Percentiles rank a stretch among this genome's conserved stretches.
These are phyloP conservation scores for Catamblyrhynchus diadema DNA, from an alignment of 2,797 vertebrate species.

Conservation along the genomic window DNA sequence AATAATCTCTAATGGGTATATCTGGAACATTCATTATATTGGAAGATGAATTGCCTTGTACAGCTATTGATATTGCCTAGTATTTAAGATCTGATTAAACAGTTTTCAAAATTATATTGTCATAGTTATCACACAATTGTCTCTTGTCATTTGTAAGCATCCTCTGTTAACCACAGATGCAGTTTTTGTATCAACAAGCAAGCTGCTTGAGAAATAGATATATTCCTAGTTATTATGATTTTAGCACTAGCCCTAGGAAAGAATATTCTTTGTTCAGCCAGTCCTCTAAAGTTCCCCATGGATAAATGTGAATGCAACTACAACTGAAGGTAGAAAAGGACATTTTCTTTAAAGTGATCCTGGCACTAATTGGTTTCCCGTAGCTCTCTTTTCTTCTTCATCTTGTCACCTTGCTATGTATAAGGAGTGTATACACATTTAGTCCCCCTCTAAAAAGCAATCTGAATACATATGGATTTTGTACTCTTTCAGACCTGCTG, in stretches of 20 bases:
- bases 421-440: not conserved
- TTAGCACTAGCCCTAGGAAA: not conserved
- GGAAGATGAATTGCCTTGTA: not conserved
- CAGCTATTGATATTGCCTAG: not conserved
- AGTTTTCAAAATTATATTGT: not conserved
- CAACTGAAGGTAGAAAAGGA: not conserved
- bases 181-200: not conserved
- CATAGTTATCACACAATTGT: not conserved
- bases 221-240: not conserved
- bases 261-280: not conserved
- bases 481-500: not conserved
- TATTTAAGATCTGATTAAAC: not conserved
- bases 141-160: not conserved
- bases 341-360: not conserved
- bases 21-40: not conserved
- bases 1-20: not conserved
- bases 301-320: not conserved
- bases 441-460: not conserved
- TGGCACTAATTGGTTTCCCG: not conserved
- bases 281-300: not conserved
- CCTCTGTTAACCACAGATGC: not conserved
- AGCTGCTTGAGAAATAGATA: not conserved
- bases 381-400: not conserved
- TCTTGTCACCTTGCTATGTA: not conserved
- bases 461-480: not conserved